Conservation (phyloP, 1,140 invertebrate species). For the Papilio glaucus region DNA sequence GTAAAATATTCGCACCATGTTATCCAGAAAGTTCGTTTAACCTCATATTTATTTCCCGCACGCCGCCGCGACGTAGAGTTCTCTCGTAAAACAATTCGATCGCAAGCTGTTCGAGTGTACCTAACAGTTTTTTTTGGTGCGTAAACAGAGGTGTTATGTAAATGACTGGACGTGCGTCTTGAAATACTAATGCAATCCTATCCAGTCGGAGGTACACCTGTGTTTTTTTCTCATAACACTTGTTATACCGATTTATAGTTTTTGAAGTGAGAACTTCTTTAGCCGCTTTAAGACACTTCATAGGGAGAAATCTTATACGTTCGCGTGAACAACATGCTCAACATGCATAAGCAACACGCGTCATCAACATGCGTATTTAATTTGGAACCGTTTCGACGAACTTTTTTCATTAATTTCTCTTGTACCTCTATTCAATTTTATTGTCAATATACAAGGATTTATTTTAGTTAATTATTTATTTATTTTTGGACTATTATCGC, state of each 20-base stretch:
- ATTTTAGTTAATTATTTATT: no score
- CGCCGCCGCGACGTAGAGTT: slow-evolving; percentile 31
- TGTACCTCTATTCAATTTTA: no score
- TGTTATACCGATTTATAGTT: background rate
- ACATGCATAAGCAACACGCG: no score
- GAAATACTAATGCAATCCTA: slow-evolving; percentile 7
- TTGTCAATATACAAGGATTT: no score
- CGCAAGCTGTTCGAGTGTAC: slow-evolving; percentile 30
- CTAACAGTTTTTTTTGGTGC: slow-evolving; percentile 28
- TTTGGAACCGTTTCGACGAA: no score
- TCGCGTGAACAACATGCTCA: no score
- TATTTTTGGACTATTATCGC: no score
- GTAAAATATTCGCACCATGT: background rate
- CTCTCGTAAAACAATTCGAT: slow-evolving; percentile 38
- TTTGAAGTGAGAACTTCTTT: no score
- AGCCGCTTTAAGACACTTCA: no score
- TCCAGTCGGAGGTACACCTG: background rate
- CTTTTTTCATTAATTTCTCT: no score
- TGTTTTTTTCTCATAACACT: slow-evolving; percentile 6
- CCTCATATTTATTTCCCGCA: slow-evolving; percentile 39
- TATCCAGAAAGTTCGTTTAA: slow-evolving; percentile 35
- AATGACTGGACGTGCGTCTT: slow-evolving; percentile 1
- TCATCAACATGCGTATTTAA: no score
- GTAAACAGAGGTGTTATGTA: slow-evolving; percentile 31
- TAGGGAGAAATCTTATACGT: no score